Conservation (phyloP, 2,888 invertebrate species). For the Tethea ocularis region DNA sequence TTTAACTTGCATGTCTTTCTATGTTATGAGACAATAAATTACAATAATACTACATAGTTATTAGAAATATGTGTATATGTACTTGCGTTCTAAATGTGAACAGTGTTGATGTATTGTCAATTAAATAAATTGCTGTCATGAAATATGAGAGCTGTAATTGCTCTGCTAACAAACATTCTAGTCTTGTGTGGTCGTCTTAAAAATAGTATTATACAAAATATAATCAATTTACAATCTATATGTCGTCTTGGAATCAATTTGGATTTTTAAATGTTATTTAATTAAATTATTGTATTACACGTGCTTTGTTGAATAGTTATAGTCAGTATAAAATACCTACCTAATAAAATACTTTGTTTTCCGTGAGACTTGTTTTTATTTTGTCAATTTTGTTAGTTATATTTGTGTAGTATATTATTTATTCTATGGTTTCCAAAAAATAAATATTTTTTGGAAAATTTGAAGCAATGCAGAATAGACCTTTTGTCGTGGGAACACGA, state of each 20-base stretch:
- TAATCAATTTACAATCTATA: not conserved
- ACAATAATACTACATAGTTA: not conserved
- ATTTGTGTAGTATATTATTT: no score
- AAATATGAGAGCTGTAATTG: not conserved
- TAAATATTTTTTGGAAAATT: no score
- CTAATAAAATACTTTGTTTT: not conserved
- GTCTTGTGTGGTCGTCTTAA: not conserved
- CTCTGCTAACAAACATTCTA: not conserved
- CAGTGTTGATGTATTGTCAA: conserved; percentile 31
- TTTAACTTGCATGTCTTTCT: not conserved
- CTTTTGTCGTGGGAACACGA: no score
- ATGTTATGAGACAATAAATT: conserved; percentile 4
- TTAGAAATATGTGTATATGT: not conserved
- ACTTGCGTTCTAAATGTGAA: conserved; percentile 8
- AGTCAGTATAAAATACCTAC: not conserved
- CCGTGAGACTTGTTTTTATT: not conserved
- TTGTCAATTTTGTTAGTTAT: not conserved
- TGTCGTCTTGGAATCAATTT: not conserved
- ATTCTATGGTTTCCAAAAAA: no score
- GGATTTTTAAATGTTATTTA: not conserved
- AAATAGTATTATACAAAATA: not conserved
- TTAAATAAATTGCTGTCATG: conserved; percentile 22
- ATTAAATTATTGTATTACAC: not conserved
- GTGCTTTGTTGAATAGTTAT: not conserved
- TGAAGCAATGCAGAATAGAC: no score